Conservation (phyloP, 1,140 invertebrate genomes). For the Eupeodes corollae region DNA sequence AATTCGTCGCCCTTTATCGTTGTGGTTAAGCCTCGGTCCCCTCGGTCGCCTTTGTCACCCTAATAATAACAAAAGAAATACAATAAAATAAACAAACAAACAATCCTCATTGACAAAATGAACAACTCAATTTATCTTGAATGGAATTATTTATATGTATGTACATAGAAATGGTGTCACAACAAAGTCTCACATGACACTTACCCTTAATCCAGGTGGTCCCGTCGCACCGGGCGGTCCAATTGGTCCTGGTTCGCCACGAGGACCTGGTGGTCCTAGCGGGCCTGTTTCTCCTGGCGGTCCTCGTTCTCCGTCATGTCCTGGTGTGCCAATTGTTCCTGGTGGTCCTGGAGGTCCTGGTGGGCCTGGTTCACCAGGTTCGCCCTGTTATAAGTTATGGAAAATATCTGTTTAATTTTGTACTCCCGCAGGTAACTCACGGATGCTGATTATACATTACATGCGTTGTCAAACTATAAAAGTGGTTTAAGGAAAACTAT, state of each 20-base stretch:
- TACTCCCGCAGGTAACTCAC: background rate
- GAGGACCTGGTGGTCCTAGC: constrained; percentile 45
- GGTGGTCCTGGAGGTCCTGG: constrained; percentile 71
- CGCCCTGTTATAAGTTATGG: constrained; percentile 48
- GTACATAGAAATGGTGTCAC: background rate
- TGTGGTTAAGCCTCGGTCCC: constrained; percentile 78
- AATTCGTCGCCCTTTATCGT: constrained; percentile 82
- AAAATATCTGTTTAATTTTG: no score
- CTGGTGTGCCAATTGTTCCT: constrained; percentile 64
- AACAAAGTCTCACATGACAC: constrained; percentile 8
- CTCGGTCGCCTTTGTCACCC: constrained; percentile 83
- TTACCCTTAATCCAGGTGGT: constrained; percentile 61
- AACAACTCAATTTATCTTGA: background rate
- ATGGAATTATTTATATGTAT: background rate
- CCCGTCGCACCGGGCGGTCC: constrained; percentile 61
- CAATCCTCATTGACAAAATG: background rate
- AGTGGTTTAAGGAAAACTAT: no score
- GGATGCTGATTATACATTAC: background rate
- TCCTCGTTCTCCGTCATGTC: constrained; percentile 69
- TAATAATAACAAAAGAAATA: constrained; percentile 36
- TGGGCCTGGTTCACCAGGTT: constrained; percentile 80
- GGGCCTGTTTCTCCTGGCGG: constrained; percentile 43
- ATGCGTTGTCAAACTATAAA: background rate
- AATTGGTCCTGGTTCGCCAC: constrained; percentile 53
- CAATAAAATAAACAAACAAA: background rate